Evolutionary conservation across 1,140 invertebrate genomes (phyloP).

Genomic region (Formica exsecta): DNA sequence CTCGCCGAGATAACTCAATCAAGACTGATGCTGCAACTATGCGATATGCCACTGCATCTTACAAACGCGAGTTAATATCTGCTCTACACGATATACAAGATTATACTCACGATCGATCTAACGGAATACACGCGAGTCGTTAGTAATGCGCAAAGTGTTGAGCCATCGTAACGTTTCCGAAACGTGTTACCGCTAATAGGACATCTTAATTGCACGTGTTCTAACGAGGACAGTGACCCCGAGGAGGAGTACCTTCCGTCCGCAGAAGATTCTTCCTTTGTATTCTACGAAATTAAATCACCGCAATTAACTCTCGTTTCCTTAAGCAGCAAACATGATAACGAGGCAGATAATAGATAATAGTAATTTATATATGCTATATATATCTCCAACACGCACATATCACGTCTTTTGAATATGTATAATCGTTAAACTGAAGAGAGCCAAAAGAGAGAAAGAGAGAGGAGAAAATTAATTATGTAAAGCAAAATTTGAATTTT

Average conservation of each 20-base stretch:
- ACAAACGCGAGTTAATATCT: conserved; percentile 40
- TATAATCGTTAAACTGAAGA: conserved; percentile 32
- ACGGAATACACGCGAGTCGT: conserved; percentile 38
- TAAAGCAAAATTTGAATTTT: background rate
- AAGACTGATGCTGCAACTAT: conserved; percentile 11
- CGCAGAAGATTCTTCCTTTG: conserved; percentile 39
- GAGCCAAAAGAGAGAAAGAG: background rate
- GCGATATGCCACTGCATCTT: conserved; percentile 40
- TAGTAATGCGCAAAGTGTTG: background rate
- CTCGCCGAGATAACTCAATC: conserved; percentile 44
- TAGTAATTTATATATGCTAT: conserved; percentile 38
- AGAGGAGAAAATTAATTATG: background rate
- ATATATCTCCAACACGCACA: background rate
- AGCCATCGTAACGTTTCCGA: conserved; percentile 48
- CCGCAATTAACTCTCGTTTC: conserved; percentile 55
- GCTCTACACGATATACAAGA: conserved; percentile 38
- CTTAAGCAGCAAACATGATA: conserved; percentile 39
- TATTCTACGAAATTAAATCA: conserved; percentile 51
- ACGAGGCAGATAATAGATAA: conserved; percentile 54
- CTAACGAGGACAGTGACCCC: conserved; percentile 41
- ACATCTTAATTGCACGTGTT: conserved; percentile 48
- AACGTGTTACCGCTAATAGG: conserved; percentile 43
- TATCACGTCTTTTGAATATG: background rate
- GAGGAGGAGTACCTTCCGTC: conserved; percentile 8
- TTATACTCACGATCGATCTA: conserved; percentile 45